Evolutionary conservation across 2,797 vertebrate genomes (phyloP), one percentile per base, ranked within the genome.

Genomic region (Sebastes variabilis): DNA sequence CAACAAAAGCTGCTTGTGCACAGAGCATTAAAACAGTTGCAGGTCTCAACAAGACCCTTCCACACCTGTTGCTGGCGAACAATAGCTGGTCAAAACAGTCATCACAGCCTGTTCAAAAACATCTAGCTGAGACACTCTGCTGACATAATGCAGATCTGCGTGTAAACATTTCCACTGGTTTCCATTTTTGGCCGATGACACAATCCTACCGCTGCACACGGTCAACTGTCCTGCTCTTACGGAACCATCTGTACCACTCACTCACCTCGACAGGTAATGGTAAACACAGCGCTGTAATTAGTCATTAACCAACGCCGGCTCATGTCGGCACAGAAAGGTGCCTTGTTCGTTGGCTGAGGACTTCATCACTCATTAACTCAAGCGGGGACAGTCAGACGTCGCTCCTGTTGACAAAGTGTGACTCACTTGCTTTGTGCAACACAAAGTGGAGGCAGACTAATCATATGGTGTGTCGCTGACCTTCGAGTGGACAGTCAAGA

Each of bases 311-410:
- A 85, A 86, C 71, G 32, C 36, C 5, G 36, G 67, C 80, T 80
- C 55, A 42, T 70, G 79, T 88, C 87, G n/a, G 85, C 74, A 89
- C 85, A 92, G 87, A 86, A 70, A 77, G 74, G 79, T 7, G 82
- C 88, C 89, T 95, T 93, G 92, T 93, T 90, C 79, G 1, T 79
- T 4, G 71, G 83, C 81, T 11, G 79, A 88, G 86, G 87, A 79
- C 74, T 92, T 89, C 76, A 80, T 94, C 93, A 95, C 78, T 95
- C 91, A 96, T 96, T 96, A 95, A 96, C 95, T 86, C 85, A 71
- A 67, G 68, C 60, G 3, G 85, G 85, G 89, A 90, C 89, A 83
- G 89, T 88, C 79, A 85, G 87, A 90, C 85, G 59, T 88, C 75
- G 60, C 81, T 83, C 61, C 80, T 94, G 91, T 93, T 92, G 91